Conservation (phyloP, 1,140 invertebrate genomes). For the Choristoneura fumiferana region DNA sequence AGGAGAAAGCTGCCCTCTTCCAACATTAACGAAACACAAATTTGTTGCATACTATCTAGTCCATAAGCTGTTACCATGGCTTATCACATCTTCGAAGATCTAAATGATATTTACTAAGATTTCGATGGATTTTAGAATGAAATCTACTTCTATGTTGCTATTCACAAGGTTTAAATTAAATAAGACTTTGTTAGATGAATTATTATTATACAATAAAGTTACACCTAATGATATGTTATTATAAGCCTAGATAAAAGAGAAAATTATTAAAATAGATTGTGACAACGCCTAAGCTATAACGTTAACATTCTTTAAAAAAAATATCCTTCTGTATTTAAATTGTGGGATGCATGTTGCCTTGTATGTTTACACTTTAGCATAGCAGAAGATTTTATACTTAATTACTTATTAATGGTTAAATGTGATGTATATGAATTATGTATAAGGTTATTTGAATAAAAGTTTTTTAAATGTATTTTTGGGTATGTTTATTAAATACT, state of each 20-base stretch:
- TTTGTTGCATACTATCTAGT: conserved; percentile 58
- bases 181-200: conserved; percentile 8
- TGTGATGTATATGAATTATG: conserved; percentile 38
- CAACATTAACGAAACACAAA: conserved; percentile 61
- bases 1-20: conserved; percentile 91
- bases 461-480: conserved; percentile 5
- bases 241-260: not conserved
- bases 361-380: conserved; percentile 14
- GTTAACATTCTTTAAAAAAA: conserved; percentile 2
- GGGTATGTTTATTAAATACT: not conserved
- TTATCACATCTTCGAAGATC: conserved; percentile 34
- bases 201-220: not conserved
- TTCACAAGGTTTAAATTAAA: conserved; percentile 5
- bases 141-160: conserved; percentile 6
- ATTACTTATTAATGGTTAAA: conserved; percentile 27
- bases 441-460: conserved; percentile 14
- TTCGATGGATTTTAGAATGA: conserved; percentile 9
- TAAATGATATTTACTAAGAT: conserved; percentile 12
- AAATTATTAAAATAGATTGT: not conserved
- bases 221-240: conserved; percentile 20
- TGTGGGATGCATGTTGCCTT: conserved; percentile 18
- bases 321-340: conserved; percentile 5
- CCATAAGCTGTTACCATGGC: conserved; percentile 74
- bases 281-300: not conserved
- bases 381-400: conserved; percentile 37